Evolutionary conservation across 2,113 vertebrate species (phyloP).

Genomic region (Clinocottus analis): DNA sequence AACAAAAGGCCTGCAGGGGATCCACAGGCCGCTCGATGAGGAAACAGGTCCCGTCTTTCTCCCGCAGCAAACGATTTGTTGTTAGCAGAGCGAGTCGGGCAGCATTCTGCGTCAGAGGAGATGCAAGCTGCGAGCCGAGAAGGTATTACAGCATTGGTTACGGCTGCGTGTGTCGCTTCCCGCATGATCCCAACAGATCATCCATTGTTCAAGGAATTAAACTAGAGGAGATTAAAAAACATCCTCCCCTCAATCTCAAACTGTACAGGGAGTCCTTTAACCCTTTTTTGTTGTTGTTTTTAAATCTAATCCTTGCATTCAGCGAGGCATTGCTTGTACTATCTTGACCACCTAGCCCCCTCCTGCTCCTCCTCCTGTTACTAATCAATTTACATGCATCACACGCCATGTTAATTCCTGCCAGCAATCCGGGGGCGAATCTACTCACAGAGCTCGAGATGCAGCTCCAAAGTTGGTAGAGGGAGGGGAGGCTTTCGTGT

Average conservation of each 20-base stretch:
- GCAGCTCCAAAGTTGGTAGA: slow-evolving; percentile 1
- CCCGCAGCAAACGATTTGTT: slow-evolving; percentile 1
- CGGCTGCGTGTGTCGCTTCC: slow-evolving; percentile 43
- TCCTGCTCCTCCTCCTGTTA: slow-evolving; percentile 42
- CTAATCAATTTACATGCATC: slow-evolving; percentile 70
- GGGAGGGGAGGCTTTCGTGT: neutral
- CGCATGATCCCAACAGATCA: slow-evolving; percentile 56
- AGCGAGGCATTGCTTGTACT: slow-evolving; percentile 16
- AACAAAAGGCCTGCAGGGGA: slow-evolving; percentile 1
- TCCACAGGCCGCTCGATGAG: slow-evolving; percentile 47
- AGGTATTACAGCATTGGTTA: slow-evolving; percentile 42
- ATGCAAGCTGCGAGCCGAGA: neutral
- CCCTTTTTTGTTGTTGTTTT: neutral
- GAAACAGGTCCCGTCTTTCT: slow-evolving; percentile 49
- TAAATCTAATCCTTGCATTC: slow-evolving; percentile 19
- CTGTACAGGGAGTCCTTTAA: neutral
- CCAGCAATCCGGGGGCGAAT: slow-evolving; percentile 23
- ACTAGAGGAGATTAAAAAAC: slow-evolving; percentile 22
- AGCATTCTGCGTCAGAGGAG: slow-evolving; percentile 54
- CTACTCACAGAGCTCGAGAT: slow-evolving; percentile 38
- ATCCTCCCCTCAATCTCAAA: neutral
- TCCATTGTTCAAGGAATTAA: slow-evolving; percentile 50
- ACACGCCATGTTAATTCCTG: slow-evolving; percentile 49
- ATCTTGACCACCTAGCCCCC: slow-evolving; percentile 20
- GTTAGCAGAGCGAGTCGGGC: slow-evolving; percentile 39